Evolutionary conservation across 2,113 vertebrate genomes (phyloP).

Genomic region (Casuarius casuarius): DNA sequence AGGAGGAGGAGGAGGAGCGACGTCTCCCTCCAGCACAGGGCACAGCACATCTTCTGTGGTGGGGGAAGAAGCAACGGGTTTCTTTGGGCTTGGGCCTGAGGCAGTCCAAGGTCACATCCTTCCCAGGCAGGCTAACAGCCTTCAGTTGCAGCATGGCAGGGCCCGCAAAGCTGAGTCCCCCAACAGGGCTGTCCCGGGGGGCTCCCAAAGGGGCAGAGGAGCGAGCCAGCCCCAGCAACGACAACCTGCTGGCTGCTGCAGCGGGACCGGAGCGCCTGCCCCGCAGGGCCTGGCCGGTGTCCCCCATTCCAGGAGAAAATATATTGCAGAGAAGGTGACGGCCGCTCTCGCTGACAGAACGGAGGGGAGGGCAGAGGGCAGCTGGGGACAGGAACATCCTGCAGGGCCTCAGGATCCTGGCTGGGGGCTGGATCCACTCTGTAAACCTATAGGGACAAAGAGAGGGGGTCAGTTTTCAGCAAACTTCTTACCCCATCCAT

Average conservation of each 20-base stretch:
- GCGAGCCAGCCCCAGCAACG: background rate
- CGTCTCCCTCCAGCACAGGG: background rate
- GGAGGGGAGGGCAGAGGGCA: background rate
- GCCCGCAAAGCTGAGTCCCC: background rate
- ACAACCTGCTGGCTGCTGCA: background rate
- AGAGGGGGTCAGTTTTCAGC: background rate
- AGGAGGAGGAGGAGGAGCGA: background rate
- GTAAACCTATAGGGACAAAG: constrained; percentile 36
- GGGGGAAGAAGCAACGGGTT: background rate
- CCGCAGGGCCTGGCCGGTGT: fast-evolving
- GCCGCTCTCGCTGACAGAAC: background rate
- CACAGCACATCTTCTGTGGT: background rate
- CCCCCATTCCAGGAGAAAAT: constrained; percentile 5
- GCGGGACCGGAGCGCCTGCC: background rate
- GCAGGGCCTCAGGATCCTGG: constrained; percentile 30
- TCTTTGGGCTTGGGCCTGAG: constrained; percentile 7
- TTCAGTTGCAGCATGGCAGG: background rate
- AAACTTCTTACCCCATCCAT: background rate
- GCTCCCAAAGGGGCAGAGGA: background rate
- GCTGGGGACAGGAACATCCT: background rate
- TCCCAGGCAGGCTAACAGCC: constrained; percentile 2
- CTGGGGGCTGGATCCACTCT: constrained; percentile 2
- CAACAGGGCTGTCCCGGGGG: background rate
- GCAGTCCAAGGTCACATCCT: background rate
- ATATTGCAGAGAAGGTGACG: constrained; percentile 50